These are phyloP conservation scores for Orestias chungarensis DNA, from an alignment of 2,797 vertebrate genomes.

Conservation along the genomic window DNA sequence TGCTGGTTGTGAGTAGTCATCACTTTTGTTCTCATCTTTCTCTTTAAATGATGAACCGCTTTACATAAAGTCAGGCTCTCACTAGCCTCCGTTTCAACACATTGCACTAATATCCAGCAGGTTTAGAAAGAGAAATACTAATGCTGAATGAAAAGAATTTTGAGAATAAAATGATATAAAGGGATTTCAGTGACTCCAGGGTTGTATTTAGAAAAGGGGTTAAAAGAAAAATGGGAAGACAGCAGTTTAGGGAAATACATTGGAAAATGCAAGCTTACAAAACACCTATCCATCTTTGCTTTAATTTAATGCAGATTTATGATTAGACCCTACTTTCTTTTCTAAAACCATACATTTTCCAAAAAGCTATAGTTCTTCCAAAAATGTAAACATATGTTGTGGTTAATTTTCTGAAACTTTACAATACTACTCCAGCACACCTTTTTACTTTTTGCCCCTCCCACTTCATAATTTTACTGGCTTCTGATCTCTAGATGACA, in stretches of 20 bases:
- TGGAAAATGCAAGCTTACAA: background rate
- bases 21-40: constrained; percentile 4
- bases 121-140: background rate
- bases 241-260: background rate
- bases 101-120: background rate
- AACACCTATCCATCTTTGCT: background rate
- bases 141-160: background rate
- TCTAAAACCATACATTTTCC: background rate
- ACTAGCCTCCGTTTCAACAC: background rate
- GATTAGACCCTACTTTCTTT: background rate
- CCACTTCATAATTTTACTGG: no score
- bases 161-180: background rate
- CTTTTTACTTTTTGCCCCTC: no score
- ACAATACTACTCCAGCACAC: no score
- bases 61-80: background rate
- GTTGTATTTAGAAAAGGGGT: background rate
- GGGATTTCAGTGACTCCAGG: background rate
- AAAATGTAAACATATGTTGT: background rate
- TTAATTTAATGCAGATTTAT: constrained; percentile 2
- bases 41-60: background rate
- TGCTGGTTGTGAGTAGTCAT: constrained; percentile 1
- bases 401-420: background rate
- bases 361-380: background rate
- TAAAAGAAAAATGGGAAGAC: background rate
- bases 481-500: no score